Base-by-base conservation (phyloP, 2,113 vertebrate species). In the Pseudorhombus dupliciocellatus region DNA sequence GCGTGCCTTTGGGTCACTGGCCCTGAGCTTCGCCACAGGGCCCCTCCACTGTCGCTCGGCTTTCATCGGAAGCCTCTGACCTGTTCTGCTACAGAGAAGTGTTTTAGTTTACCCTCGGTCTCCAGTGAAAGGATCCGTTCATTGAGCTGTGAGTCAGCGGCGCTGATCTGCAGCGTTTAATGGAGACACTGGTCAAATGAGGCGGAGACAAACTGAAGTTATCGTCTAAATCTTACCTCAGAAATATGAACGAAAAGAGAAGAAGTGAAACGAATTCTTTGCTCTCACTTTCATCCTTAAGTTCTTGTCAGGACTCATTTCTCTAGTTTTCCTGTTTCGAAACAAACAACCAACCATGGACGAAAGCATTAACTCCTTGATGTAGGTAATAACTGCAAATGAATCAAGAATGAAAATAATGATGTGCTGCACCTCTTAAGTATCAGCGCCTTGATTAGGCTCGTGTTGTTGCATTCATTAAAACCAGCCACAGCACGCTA, bases 21-120 rank as follows among this genome's bases (percentile, higher is more conserved):
- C 81, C 79, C 34, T 0, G 1, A 74, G 79, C 59, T 60, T 15
- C 20, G 75, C 75, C 66, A 46, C 55, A 42, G 67, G 83, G 70
- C 72, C 59, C 70, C 69, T 86, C 77, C 9, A 1, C 76, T 77
- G 51, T 65, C 48, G 81, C 80, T 62, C 25, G 4, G 28, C 64
- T 18, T 46, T 52, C 28, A 61, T 81, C 56, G 68, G n/a, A 76
- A 54, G 52, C 52, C 50, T 71, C 78, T 87, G 85, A 82, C 70
- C 86, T 59, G 51, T 53, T 66, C 61, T 56, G 48, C 57, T 65
- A 12, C 55, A 54, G 60, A 66, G 58, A 68, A 57, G 42, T 37
- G 10, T 37, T 37, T 37, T 37, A 44, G 48, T 51, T 66, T 28
- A 55, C 55, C 42, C 52, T 65, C 53, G n/a, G 72, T 81, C 68